Evolutionary conservation across 2,888 invertebrate species (phyloP).

Genomic region (Pollenia labialis): DNA sequence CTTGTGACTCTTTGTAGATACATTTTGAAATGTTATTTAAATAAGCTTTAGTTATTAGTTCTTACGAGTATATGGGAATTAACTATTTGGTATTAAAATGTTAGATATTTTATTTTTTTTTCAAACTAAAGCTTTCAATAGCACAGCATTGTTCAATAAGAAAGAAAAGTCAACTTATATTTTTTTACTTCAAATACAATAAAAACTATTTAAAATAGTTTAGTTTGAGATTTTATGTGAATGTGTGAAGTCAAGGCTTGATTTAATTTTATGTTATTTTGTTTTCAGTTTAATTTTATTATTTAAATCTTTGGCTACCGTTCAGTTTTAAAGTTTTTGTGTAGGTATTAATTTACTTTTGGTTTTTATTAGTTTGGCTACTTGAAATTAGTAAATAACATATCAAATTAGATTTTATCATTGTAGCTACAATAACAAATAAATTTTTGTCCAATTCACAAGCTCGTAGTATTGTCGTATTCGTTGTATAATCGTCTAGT

Average conservation of each 20-base stretch:
- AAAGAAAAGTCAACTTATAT: neutral
- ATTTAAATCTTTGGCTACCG: conserved; percentile 49
- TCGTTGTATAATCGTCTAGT: no score
- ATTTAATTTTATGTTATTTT: neutral
- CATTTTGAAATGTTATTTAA: conserved; percentile 18
- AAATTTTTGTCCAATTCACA: no score
- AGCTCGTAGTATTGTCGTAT: no score
- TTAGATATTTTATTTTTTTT: neutral
- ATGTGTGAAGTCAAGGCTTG: neutral
- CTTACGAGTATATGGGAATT: conserved; percentile 46
- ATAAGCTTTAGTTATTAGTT: conserved; percentile 62
- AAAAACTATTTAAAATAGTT: conserved; percentile 35
- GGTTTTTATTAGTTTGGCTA: neutral
- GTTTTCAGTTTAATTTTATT: conserved; percentile 23
- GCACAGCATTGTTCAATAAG: neutral
- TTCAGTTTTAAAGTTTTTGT: conserved; percentile 2
- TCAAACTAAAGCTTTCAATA: conserved; percentile 16
- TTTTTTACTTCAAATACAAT: neutral
- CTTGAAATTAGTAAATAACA: conserved; percentile 19
- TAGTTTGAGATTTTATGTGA: conserved; percentile 7
- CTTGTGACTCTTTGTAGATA: neutral
- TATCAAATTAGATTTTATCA: conserved; percentile 15
- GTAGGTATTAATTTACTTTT: conserved; percentile 12
- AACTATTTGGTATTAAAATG: conserved; percentile 9
- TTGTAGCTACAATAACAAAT: neutral